Evolutionary conservation across 2,113 vertebrate genomes (phyloP).

Genomic region (Balaeniceps rex): DNA sequence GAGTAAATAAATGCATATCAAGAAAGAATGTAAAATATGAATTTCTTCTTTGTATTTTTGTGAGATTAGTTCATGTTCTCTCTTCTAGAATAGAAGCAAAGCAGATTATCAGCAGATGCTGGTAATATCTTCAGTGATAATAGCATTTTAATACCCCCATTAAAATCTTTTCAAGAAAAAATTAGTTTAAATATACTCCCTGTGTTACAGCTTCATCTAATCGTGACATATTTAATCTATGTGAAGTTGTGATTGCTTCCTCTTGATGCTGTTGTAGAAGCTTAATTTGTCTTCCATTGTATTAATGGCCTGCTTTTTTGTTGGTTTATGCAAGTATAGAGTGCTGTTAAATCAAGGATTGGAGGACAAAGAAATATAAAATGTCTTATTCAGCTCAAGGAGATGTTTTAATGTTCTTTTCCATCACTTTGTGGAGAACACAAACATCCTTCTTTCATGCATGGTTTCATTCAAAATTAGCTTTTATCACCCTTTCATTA

Average conservation of each 20-base stretch:
- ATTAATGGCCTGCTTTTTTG: background rate
- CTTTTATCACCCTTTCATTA: conserved; percentile 10
- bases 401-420: background rate
- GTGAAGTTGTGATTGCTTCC: background rate
- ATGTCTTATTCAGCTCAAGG: background rate
- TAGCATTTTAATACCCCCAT: background rate
- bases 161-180: background rate
- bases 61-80: background rate
- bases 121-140: background rate
- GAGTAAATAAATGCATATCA: background rate
- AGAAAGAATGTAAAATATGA: background rate
- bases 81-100: background rate
- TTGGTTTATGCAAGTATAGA: background rate
- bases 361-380: background rate
- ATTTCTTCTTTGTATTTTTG: background rate
- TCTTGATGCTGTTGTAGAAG: background rate
- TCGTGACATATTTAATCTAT: background rate
- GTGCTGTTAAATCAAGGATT: background rate
- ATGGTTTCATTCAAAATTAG: conserved; percentile 4
- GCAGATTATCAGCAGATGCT: background rate
- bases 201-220: background rate
- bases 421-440: background rate
- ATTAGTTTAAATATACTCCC: background rate
- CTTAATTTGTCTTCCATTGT: background rate
- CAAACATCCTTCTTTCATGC: background rate